A percentile compares a stretch with the other conserved stretches of the same genome.
Evolutionary conservation across 2,797 vertebrate species (phyloP).

Genomic region (Valencia hispanica): DNA sequence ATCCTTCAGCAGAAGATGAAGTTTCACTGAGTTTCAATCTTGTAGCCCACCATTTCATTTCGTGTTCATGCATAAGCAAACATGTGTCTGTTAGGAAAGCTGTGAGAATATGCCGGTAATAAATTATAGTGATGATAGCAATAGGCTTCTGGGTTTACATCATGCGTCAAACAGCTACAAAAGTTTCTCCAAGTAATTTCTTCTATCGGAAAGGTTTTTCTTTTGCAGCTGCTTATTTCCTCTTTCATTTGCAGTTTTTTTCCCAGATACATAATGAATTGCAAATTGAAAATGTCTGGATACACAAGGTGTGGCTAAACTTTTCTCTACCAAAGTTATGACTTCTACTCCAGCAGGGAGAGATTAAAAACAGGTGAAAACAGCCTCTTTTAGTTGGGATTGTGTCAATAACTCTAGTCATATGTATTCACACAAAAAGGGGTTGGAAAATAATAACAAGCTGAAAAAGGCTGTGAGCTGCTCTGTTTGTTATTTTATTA

Average conservation of each 20-base stretch:
- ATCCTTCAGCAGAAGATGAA: conserved; percentile 3
- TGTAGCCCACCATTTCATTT: conserved; percentile 30
- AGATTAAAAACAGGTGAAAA: neutral
- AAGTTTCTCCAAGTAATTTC: conserved; percentile 1
- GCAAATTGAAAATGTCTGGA: neutral
- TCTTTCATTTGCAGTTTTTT: conserved; percentile 30
- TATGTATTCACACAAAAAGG: neutral
- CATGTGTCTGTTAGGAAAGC: conserved; percentile 16
- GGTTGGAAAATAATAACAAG: no score
- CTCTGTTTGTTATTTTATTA: conserved; percentile 3
- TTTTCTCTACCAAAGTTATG: neutral
- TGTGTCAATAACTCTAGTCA: no score
- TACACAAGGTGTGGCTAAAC: conserved; percentile 1
- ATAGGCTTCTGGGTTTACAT: conserved; percentile 42
- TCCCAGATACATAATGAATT: conserved; percentile 18
- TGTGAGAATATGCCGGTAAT: conserved; percentile 31
- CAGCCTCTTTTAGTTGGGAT: neutral
- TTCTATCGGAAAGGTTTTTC: conserved; percentile 7
- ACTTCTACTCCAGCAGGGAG: neutral
- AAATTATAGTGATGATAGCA: conserved; percentile 50
- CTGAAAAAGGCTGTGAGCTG: no score
- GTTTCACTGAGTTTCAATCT: conserved; percentile 1
- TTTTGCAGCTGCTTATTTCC: conserved; percentile 18
- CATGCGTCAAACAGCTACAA: conserved; percentile 19
- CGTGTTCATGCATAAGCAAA: conserved; percentile 42